A percentile compares a stretch with the other conserved stretches of the same genome.
These are phyloP conservation scores for Rhopalosiphum padi DNA, from an alignment of 1,140 invertebrate genomes.

Conservation along the genomic window DNA sequence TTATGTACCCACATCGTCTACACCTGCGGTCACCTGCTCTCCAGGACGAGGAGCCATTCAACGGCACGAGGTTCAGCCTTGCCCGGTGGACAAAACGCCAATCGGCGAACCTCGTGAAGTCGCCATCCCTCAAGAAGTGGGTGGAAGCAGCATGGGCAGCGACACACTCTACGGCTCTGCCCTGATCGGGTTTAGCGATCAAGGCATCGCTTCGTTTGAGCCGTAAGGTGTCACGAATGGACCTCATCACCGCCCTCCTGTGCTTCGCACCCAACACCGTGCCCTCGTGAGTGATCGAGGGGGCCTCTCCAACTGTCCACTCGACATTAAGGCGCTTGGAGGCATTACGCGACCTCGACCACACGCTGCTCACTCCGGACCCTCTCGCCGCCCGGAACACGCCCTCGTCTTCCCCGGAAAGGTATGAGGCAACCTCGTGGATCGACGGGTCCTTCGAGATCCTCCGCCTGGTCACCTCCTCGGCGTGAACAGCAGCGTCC, in stretches of 20 bases:
- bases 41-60: background rate
- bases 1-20: background rate
- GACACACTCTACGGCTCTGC: background rate
- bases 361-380: too few relatives aligned
- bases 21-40: background rate
- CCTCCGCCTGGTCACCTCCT: background rate
- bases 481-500: background rate
- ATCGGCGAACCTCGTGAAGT: background rate
- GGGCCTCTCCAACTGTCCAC: fast-evolving
- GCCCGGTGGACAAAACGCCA: background rate
- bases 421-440: background rate
- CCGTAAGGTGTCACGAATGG: fast-evolving
- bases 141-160: background rate
- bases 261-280: background rate
- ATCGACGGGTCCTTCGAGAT: background rate
- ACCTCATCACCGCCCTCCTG: background rate
- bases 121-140: background rate
- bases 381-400: too few relatives aligned
- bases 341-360: background rate
- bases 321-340: background rate
- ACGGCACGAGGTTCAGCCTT: background rate
- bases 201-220: background rate
- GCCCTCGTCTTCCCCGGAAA: background rate
- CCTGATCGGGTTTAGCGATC: background rate
- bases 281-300: background rate